phyloP scores from a whole-genome alignment of 1,140 invertebrate species.

The Drosophila melanica region DNA sequence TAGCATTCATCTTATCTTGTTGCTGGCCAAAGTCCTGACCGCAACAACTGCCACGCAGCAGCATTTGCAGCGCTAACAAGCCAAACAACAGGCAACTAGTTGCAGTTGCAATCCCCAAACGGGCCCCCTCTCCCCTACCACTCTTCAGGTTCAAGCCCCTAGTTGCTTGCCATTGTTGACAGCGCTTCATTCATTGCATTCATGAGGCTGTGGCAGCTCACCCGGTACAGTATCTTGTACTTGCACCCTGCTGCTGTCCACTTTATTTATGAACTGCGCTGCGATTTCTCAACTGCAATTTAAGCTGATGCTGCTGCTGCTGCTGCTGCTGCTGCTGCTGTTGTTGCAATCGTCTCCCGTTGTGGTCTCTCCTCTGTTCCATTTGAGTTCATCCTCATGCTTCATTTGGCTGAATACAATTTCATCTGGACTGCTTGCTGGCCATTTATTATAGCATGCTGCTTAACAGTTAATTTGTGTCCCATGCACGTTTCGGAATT shows the following conservation, averaged over 20 bases:
- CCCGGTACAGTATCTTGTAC: not conserved
- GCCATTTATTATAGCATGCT: constrained; percentile 57
- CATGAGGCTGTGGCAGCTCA: constrained; percentile 49
- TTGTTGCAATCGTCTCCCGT: constrained; percentile 1
- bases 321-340: constrained; percentile 20
- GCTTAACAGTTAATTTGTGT: constrained; percentile 72
- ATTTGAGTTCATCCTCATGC: constrained; percentile 30
- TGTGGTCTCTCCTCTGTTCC: constrained; percentile 20
- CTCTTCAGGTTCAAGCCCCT: not conserved
- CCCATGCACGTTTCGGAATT: constrained; percentile 58
- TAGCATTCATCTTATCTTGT: constrained; percentile 52
- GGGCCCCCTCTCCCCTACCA: not conserved
- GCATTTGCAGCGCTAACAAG: constrained; percentile 59
- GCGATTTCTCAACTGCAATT: constrained; percentile 78
- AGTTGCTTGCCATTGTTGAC: constrained; percentile 71
- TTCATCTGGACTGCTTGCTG: constrained; percentile 41
- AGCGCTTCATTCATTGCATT: constrained; percentile 75
- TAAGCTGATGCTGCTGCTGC: constrained; percentile 43
- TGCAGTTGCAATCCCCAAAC: constrained; percentile 10
- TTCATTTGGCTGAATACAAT: constrained; percentile 55
- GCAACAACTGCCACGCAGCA: constrained; percentile 29
- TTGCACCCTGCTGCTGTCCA: constrained; percentile 42
- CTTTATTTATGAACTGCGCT: constrained; percentile 75
- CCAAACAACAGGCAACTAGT: constrained; percentile 43
- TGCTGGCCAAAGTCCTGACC: constrained; percentile 31